Base-by-base conservation (phyloP, 1,140 invertebrate species). In the Procambarus clarkii region DNA sequence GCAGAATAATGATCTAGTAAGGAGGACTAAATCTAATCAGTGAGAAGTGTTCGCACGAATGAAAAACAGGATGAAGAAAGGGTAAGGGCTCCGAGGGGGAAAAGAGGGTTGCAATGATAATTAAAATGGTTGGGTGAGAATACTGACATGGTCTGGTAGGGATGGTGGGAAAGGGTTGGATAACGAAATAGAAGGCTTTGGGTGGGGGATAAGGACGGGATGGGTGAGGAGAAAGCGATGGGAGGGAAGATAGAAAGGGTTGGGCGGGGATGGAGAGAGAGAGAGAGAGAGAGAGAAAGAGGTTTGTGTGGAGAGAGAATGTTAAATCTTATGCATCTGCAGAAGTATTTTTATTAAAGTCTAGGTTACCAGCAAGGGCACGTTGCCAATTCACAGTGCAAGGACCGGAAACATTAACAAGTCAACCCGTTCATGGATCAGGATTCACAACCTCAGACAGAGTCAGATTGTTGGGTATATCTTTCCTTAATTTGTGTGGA, bases 281-380 rank as follows among this genome's bases (percentile, higher is more conserved):
- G 77, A 79, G 7, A 79, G 45, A 46, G 24, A 79, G 24, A 7
- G 45, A 48, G 48, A 15, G 48, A 48, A 45, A 13, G 45, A 48
- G 77, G 34, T 9, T 45, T 64, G 74, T 64, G 74, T 24, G 54
- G 80, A 82, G 80, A 82, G 80, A 82, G 80, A 50, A 34, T 34
- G 34, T 34, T 34, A 34, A 34, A 34, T 34, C 34, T 34, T 34
- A 34, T 34, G 34, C 34, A 34, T 34, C 34, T 34, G 34, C 34
- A 34, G 34, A 34, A 34, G 34, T 34, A 34, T 34, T 34, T 34
- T 34, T 34, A 0, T 34, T 34, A 34, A 34, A 34, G 34, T 34
- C 0, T 34, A 0, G 34, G 34, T 34, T 34, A 34, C 34, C 34
- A 34, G 34, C 34, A 34, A 34, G 34, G 34, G 34, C 34, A 34